Base-by-base conservation (phyloP, 2,797 vertebrate genomes). In the Carapus acus region DNA sequence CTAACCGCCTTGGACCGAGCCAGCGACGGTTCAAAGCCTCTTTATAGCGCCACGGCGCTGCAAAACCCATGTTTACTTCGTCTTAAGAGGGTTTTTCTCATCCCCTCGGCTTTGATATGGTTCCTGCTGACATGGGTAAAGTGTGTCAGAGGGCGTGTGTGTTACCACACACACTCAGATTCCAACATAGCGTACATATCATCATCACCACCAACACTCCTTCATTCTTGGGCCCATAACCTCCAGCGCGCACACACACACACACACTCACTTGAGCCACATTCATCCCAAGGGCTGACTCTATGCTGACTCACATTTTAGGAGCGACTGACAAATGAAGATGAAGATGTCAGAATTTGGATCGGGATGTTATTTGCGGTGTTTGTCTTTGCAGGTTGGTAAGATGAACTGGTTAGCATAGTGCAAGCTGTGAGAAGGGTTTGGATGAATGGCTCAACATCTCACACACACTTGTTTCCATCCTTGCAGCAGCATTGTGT, bases 201-300 rank as follows among this genome's bases (percentile, higher is more conserved):
- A 8, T 48, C 17, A 36, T 50, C 5, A n/a, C 24, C 24, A 4
- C 24, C 24, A 9, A 4, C 24, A 4, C 24, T 21, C 55, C 49
- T 37, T 15, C 20, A 43, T 50, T 22, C 20, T 20, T 45, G 22
- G 16, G 31, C 17, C 46, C 33, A 48, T 65, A 38, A 64, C 57
- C 40, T 58, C 1, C 22, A 49, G 48, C n/a, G n/a, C n/a, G n/a
- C n/a, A n/a, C n/a, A n/a, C n/a, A n/a, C n/a, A n/a, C n/a, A n/a
- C n/a, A n/a, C n/a, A n/a, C n/a, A n/a, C n/a, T n/a, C n/a, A 41
- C 52, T 65, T 37, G 41, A 54, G 62, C 47, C 47, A 58, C 47
- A 55, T 24, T 37, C 24, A 27, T 68, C 27, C 53, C 42, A 50
- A 22, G 6, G 33, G 77, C 81, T 85, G 77, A 85, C 77, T 85